Base-by-base conservation (phyloP, 2,888 invertebrate genomes). In the Agrilus cyanescens region DNA sequence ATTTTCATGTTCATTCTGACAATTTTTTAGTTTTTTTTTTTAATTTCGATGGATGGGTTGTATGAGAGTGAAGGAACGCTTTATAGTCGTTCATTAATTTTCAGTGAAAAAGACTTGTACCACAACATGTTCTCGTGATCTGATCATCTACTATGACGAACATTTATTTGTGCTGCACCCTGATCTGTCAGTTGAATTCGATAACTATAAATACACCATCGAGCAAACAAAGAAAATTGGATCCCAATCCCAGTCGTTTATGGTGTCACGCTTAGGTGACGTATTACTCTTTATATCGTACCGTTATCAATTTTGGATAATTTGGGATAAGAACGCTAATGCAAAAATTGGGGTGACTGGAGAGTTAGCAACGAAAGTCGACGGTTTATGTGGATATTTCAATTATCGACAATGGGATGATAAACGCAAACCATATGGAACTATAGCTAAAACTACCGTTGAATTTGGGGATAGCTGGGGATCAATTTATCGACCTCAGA, bases 381-480 rank as follows among this genome's bases (percentile, higher is more conserved):
- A 85, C 54, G 89, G 89, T 0, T 66, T 89, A 8, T 90, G 89
- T 59, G 89, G 89, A 2, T 79, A 75, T 45, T 85, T 77, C 61
- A 84, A 85, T 63, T 80, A 78, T 2, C 65, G 73, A 20, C 54
- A 69, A 0, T 54, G 58, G 34, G 85, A 87, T 62, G 89, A 89
- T 59, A 78, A 80, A 38, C 73, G 78, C 3, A 71, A 75, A 47
- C 87, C 87, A 0, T 74, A 78, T 59, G 87, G 87, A 0, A 59
- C 57, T 1, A 56, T 71, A 2, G 76, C 81, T 0, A 59, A 69
- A 40, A 78, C 74, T 36, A 79, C 80, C 0, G 73, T 73, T 16
- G 79, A 82, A 51, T 89, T 89, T 61, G 87, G 83, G 1, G 75
- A 82, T 47, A 78, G 81, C 49, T 90, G 89, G 89, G 75, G 74